A percentile compares a stretch with the other conserved stretches of the same genome.
Evolutionary conservation across 2,888 invertebrate species (phyloP).

Genomic region (Ectemnius lituratus): DNA sequence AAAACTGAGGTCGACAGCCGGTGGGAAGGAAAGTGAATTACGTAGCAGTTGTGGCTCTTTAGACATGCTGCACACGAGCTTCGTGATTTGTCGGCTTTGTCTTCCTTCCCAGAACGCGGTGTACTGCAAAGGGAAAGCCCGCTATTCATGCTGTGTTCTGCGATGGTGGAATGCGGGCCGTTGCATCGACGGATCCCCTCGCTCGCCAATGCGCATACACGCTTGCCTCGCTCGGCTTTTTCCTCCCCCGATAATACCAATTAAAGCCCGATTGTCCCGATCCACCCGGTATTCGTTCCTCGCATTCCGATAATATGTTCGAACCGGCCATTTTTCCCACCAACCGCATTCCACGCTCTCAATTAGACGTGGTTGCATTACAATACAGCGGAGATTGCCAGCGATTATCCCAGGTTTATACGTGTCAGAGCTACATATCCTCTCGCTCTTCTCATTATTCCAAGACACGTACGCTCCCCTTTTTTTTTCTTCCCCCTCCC

Average conservation of each 20-base stretch:
- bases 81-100: slow-evolving; percentile 30
- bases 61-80: slow-evolving; percentile 34
- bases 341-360: too few species aligned
- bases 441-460: too few species aligned
- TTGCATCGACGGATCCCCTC: too few species aligned
- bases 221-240: background rate
- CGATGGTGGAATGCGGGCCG: slow-evolving; percentile 36
- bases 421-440: too few species aligned
- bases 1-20: slow-evolving; percentile 6
- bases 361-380: too few species aligned
- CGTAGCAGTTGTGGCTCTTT: slow-evolving; percentile 25
- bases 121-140: slow-evolving; percentile 31
- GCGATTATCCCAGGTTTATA: too few species aligned
- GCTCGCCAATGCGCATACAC: too few species aligned
- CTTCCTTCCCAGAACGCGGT: slow-evolving; percentile 15
- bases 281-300: too few species aligned
- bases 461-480: too few species aligned
- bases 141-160: slow-evolving; percentile 8
- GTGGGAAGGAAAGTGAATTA: slow-evolving; percentile 43
- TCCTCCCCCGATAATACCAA: slow-evolving; percentile 8
- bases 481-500: too few species aligned
- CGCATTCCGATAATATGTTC: background rate
- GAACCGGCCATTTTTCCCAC: background rate
- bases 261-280: slow-evolving; percentile 2
- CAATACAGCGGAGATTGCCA: too few species aligned